Evolutionary conservation across 64 coral and sea anemone species (phyloP), one percentile per base, ranked within the genome.

Genomic region (Stichodactyla helianthus): DNA sequence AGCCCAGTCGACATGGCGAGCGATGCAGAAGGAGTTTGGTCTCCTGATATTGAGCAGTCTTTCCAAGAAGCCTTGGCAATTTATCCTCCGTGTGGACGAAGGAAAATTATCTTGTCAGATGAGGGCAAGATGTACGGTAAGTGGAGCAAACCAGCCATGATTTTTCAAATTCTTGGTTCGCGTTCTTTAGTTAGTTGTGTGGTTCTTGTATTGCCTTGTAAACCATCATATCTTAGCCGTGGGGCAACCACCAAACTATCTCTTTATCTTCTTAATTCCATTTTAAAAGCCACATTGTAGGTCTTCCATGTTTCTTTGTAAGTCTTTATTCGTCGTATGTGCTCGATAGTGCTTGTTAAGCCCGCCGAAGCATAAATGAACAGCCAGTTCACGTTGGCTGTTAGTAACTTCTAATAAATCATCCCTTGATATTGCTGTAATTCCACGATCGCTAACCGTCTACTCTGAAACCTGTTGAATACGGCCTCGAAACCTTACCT

Each of bases 11-110:
- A 99, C 82, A 99, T 99, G 97, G 97, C 97, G 6, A 99, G 91
- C 61, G 97, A 99, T 99, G 97, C 97, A 83, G 97, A 99, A 93
- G 97, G 97, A 85, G 97, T 99, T 93, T 99, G 97, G 97, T 94
- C 93, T 83, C 97, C 97, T 64, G 97, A 99, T 85, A 99, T 99
- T 55, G 97, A 99, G 64, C 97, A 99, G 27, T 95, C 93, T 53
- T 99, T 99, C 81, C 97, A 99, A 90, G 97, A 99, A 53, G 97
- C 97, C 70, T 81, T 99, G 57, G 97, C 97, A 5, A 99, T 99
- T 83, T 99, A 99, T 68, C 97, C 97, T 51, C 97, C 97, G 27
- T 99, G 97, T 95, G 97, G 97, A 61, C 82, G 97, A 77, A 77
- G 97, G 53, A 99, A 99, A 94, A 99, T 99, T 82, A 99, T 99